phyloP scores from a whole-genome alignment of 2,113 vertebrate species.

The Panthera tigris region DNA sequence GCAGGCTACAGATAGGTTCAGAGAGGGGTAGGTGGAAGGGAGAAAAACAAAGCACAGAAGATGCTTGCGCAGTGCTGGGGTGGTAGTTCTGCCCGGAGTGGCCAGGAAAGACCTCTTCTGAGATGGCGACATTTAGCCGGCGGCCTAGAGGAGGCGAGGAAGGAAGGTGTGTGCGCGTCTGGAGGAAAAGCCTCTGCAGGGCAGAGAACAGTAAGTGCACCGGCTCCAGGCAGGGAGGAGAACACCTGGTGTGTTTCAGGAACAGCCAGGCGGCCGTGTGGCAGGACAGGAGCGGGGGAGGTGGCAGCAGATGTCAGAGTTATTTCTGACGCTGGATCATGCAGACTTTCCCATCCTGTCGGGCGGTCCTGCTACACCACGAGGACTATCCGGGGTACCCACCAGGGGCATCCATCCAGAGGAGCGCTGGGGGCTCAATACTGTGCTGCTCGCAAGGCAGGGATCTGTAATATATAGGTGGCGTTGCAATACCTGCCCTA shows the following conservation, averaged over 20 bases:
- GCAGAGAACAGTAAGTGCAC: rapidly evolving
- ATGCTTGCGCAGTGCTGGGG: neutral
- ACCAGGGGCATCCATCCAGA: neutral
- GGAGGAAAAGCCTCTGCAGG: neutral
- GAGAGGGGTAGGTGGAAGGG: neutral
- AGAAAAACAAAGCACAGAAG: neutral
- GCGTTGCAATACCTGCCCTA: rapidly evolving
- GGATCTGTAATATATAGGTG: rapidly evolving
- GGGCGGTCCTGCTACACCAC: neutral
- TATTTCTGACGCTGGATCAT: rapidly evolving
- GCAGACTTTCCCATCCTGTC: neutral
- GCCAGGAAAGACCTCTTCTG: neutral
- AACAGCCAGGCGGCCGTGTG: neutral
- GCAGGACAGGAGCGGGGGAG: neutral
- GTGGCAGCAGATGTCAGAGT: too few species aligned
- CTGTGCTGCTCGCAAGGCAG: rapidly evolving
- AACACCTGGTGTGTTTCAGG: neutral
- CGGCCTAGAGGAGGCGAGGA: neutral
- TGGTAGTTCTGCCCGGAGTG: neutral
- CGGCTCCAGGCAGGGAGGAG: rapidly evolving
- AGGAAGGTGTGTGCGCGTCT: rapidly evolving
- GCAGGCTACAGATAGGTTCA: neutral
- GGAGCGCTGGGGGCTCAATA: rapidly evolving
- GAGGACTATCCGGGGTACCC: rapidly evolving
- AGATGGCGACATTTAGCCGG: neutral